These are phyloP conservation scores for Paralvinella palmiformis DNA, from an alignment of 1,140 invertebrate species.

Conservation along the genomic window DNA sequence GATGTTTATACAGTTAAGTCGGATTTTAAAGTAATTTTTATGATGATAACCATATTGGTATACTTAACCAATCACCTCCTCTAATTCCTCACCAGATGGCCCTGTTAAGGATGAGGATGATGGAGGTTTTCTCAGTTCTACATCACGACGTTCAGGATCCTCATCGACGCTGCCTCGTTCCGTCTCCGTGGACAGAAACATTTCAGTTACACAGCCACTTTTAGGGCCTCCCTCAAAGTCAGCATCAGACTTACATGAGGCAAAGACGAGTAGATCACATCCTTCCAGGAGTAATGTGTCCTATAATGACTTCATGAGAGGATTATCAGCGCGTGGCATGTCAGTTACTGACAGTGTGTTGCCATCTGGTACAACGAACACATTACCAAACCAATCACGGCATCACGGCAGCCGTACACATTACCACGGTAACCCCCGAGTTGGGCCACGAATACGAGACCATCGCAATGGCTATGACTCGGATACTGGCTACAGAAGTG, in stretches of 20 bases:
- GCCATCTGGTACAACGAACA: neutral
- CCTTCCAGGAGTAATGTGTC: neutral
- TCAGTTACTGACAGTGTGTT: too few species aligned
- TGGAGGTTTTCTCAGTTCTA: conserved; percentile 23
- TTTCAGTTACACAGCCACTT: too few species aligned
- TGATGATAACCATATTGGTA: too few species aligned
- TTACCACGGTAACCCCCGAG: conserved; percentile 11
- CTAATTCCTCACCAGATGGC: too few species aligned
- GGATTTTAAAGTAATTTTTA: too few species aligned
- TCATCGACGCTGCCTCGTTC: too few species aligned
- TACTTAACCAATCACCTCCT: too few species aligned
- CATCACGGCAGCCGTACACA: conserved; percentile 1
- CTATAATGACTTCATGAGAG: neutral
- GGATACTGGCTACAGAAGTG: conserved; percentile 45
- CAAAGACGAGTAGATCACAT: too few species aligned
- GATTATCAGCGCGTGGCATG: neutral
- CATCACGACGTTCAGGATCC: neutral
- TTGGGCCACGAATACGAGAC: neutral
- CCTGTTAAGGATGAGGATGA: conserved; percentile 24
- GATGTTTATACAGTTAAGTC: too few species aligned
- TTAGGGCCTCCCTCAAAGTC: too few species aligned
- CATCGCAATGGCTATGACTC: conserved; percentile 42
- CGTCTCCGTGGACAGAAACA: too few species aligned
- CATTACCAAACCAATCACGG: conserved; percentile 17
- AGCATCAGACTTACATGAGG: too few species aligned